Base-by-base conservation (phyloP, 2,113 vertebrate species). In the Epinephelus lanceolatus region DNA sequence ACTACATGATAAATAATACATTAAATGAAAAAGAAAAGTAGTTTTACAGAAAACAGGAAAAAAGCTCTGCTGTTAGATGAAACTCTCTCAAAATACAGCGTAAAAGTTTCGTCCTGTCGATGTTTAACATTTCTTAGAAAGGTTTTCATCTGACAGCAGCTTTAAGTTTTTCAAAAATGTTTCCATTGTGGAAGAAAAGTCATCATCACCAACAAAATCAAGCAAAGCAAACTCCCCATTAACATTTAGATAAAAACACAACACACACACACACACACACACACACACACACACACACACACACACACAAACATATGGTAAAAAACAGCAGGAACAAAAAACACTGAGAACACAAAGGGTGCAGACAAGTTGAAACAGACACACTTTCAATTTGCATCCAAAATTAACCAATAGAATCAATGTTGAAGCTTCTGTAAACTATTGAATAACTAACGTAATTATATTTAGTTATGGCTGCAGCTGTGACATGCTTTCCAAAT, bases 351-450 rank as follows among this genome's bases (percentile, higher is more conserved):
- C 79, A 86, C 77, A 80, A 37, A 76, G 76, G 79, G 61, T 79
- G 82, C 87, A 87, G 69, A 86, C 81, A 78, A 62, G 76, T 51
- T 2, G 45, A 86, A 87, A 81, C 84, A 92, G 89, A 92, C 78
- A 23, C 21, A 17, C 5, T 33, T 53, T 27, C 2, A n/a, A 27
- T 27, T 6, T 8, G 23, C n/a, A 19, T 63, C 14, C 12, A 18
- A 53, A 21, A 5, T 4, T 0, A 17, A 13, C 18, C 3, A 21
- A 17, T 17, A 23, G 6, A 25, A 13, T 7, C 21, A 37, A 37
- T 1, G 6, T 7, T 37, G 27, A 13, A 13, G 25, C 19, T 37
- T 78, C 83, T 82, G 86, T 77, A 3, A 70, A 23, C 79, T 60
- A 78, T 86, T 74, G 85, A 87, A 74, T 9, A 52, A 55, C 6